Evolutionary conservation across 2,797 vertebrate species (phyloP), one percentile per base, ranked within the genome.

Genomic region (Peromyscus attwateri): DNA sequence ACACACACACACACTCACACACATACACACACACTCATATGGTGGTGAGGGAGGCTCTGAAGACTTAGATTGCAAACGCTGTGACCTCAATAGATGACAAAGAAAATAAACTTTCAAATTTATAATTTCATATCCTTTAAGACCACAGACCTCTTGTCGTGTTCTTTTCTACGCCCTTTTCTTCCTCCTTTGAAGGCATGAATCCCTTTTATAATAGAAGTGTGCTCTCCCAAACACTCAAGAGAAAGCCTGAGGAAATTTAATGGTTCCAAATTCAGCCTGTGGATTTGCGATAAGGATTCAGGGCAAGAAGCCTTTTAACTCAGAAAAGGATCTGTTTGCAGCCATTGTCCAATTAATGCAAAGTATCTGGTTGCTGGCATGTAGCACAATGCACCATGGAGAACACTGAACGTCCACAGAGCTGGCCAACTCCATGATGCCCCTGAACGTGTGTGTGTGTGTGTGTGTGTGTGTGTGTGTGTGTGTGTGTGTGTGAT

Each of bases 281-380:
- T 97, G 95, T 87, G 95, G 92, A 89, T 87, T 25, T 94, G 91
- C 68, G 97, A 97, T 97, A 96, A 96, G 57, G 62, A 96, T 62
- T 71, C 12, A 13, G 77, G 93, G 96, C 97, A 68, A 97, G 64
- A 94, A 94, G 87, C 7, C 57, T 73, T 95, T 96, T 46, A 95
- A 97, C 75, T 94, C 91, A 80, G 92, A 97, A 96, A 70, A 95
- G 96, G 97, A 97, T 93, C 89, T 96, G 71, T 91, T 95, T 97
- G 93, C 95, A 97, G 97, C 95, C 96, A 90, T 97, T 95, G 97
- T 85, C 95, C 88, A 95, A 81, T 95, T 89, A 95, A 97, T 64
- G 84, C 89, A 91, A 97, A 97, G 89, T 71, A 75, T 97, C 85
- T 89, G 37, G 11, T 76, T 96, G 84, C 96, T 91, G 76, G 81